Evolutionary conservation across 2,888 invertebrate species (phyloP).

Genomic region (Clistopyga incitator): DNA sequence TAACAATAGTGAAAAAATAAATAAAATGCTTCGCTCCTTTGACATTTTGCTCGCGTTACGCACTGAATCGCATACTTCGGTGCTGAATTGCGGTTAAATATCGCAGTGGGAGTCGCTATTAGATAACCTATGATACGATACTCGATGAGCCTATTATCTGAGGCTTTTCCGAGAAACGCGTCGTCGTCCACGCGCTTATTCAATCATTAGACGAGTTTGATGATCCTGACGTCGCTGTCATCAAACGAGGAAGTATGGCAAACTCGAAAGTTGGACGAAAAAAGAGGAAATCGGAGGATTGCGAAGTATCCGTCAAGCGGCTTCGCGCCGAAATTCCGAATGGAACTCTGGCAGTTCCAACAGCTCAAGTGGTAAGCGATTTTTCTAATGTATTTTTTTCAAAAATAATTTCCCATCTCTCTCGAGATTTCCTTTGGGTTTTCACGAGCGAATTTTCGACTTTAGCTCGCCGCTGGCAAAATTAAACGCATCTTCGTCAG

Average conservation of each 20-base stretch:
- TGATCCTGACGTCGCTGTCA: not conserved
- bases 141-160: not conserved
- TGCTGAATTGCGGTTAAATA: not conserved
- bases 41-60: not conserved
- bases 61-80: not conserved
- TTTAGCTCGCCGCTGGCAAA: slow-evolving; percentile 84
- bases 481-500: slow-evolving; percentile 87
- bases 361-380: slow-evolving; percentile 1
- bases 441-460: too few relatives aligned
- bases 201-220: not conserved
- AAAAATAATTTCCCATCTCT: too few relatives aligned
- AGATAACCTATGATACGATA: not conserved
- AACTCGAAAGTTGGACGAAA: not conserved
- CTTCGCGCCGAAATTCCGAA: slow-evolving; percentile 8
- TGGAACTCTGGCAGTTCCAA: not conserved
- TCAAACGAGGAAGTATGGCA: slow-evolving; percentile 12
- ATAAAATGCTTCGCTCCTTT: not conserved
- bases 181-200: not conserved
- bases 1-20: too few relatives aligned
- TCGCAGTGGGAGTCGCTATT: not conserved
- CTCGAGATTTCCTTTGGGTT: too few relatives aligned
- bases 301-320: not conserved
- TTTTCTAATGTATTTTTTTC: too few relatives aligned
- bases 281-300: slow-evolving; percentile 10
- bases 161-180: not conserved